phyloP scores from a whole-genome alignment of 2,888 invertebrate genomes.

The Apomyelois bistriatella region DNA sequence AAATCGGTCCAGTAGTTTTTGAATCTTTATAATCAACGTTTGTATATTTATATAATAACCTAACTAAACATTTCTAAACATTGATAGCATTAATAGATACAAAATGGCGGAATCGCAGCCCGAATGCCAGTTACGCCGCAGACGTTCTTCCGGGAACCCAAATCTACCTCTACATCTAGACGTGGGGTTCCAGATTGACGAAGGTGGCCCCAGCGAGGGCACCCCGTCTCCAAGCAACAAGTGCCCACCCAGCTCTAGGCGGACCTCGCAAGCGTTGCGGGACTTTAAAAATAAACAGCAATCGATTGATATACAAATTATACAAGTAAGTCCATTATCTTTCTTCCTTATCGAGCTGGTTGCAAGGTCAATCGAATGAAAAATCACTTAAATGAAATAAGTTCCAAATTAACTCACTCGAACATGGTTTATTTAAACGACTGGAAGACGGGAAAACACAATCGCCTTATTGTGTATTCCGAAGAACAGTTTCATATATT shows the following conservation, averaged over 20 bases:
- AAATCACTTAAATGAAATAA: no score
- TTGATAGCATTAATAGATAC: background rate
- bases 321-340: background rate
- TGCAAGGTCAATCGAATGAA: no score
- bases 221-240: constrained; percentile 65
- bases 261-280: constrained; percentile 47
- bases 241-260: constrained; percentile 43
- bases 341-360: no score
- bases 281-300: constrained; percentile 74
- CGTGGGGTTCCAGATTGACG: constrained; percentile 55
- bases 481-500: no score
- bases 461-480: no score
- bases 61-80: background rate
- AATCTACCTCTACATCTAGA: constrained; percentile 60
- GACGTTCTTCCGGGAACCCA: constrained; percentile 56
- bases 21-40: no score
- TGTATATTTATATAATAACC: no score
- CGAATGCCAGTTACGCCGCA: constrained; percentile 58
- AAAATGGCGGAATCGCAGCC: constrained; percentile 52
- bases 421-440: no score
- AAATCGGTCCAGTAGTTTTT: no score
- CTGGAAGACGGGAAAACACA: no score
- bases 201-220: constrained; percentile 55
- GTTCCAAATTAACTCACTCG: no score
- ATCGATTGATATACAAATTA: constrained; percentile 72